phyloP scores from a whole-genome alignment of 2,797 vertebrate species.

The Aphelocoma californica region DNA sequence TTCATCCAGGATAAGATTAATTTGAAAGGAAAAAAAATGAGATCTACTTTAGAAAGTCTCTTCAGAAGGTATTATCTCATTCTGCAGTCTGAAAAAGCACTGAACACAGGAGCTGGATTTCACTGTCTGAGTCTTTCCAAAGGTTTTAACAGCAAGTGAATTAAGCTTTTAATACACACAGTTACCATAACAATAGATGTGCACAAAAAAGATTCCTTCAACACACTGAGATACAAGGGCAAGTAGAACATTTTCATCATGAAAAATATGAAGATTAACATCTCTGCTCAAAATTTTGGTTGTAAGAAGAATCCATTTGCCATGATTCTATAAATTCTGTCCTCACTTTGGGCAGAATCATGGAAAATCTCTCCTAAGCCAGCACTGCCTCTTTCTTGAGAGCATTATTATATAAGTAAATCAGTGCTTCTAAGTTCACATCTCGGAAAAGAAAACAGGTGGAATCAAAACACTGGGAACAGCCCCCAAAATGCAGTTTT shows the following conservation, averaged over 20 bases:
- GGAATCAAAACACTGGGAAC: not conserved
- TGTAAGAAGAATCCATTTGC: not conserved
- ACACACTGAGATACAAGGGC: not conserved
- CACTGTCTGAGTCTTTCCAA: not conserved
- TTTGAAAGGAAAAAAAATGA: not conserved
- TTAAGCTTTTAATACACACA: conserved; percentile 52
- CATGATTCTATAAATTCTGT: not conserved
- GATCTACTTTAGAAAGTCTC: not conserved
- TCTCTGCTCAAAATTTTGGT: not conserved
- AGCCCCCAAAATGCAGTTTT: not conserved
- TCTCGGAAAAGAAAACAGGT: not conserved
- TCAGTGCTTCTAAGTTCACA: not conserved
- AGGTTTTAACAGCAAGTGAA: conserved; percentile 27
- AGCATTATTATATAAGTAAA: not conserved
- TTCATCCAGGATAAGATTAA: not conserved
- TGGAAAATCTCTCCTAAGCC: not conserved
- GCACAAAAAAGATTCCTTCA: conserved; percentile 27
- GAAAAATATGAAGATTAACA: not conserved
- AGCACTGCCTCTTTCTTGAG: not conserved
- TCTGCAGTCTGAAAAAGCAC: not conserved
- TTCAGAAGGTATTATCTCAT: not conserved
- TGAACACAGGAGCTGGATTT: not conserved
- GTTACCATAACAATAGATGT: conserved; percentile 59
- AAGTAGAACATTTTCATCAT: not conserved
- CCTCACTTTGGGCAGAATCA: not conserved